Percentiles rank a stretch among this genome's conserved stretches.
phyloP scores from a whole-genome alignment of 1,140 invertebrate species.

The Zaprionus taronus region DNA sequence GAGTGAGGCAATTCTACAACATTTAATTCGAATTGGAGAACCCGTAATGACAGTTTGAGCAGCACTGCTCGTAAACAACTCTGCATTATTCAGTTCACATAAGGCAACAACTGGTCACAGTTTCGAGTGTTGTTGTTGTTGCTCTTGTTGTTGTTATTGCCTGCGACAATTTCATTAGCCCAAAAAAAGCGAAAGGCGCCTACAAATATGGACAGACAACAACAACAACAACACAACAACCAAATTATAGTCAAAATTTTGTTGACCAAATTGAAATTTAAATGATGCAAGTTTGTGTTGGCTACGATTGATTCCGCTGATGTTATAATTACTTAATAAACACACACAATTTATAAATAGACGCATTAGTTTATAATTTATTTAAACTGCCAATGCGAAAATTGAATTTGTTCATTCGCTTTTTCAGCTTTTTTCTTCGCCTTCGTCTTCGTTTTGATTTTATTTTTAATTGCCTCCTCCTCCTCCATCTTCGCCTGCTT shows the following conservation, averaged over 20 bases:
- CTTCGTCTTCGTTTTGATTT: conserved; percentile 12
- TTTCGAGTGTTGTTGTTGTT: conserved; percentile 10
- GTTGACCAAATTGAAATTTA: conserved; percentile 26
- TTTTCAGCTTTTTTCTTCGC: background rate
- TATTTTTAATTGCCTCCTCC: conserved; percentile 50
- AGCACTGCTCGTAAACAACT: conserved; percentile 8
- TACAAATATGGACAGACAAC: conserved; percentile 30
- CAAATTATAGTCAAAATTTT: conserved; percentile 11
- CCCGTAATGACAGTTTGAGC: conserved; percentile 30
- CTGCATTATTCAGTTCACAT: conserved; percentile 57
- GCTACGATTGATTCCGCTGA: conserved; percentile 66
- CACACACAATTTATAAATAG: conserved; percentile 34
- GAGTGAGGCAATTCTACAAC: background rate
- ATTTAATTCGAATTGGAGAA: conserved; percentile 5
- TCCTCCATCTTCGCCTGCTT: background rate
- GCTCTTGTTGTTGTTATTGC: conserved; percentile 50
- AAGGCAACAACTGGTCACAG: conserved; percentile 61
- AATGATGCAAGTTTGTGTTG: conserved; percentile 62
- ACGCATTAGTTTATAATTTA: conserved; percentile 1
- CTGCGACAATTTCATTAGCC: conserved; percentile 77
- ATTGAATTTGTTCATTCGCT: background rate
- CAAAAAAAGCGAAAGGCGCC: conserved; percentile 71
- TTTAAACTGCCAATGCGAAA: background rate
- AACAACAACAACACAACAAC: conserved; percentile 5
- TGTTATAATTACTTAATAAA: conserved; percentile 73